Conservation (phyloP, 2,113 vertebrate genomes). For the Atrichornis clamosus region DNA sequence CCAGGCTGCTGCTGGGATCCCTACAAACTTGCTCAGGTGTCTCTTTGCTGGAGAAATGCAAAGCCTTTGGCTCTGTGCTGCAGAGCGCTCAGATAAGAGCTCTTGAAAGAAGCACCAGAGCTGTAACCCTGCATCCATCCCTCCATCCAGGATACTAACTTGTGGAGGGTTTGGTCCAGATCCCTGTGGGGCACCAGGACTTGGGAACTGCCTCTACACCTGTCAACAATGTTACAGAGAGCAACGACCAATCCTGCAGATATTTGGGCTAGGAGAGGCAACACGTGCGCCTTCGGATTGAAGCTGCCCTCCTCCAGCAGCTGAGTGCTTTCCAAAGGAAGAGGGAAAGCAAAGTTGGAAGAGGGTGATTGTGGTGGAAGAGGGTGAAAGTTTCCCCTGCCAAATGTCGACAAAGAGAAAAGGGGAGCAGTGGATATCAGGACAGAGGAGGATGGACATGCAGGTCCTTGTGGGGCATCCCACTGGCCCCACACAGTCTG, state of each 20-base stretch:
- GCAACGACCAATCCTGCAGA: background rate
- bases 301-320: background rate
- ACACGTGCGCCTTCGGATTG: accelerated
- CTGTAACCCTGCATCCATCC: accelerated
- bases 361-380: no score
- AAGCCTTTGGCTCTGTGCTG: background rate
- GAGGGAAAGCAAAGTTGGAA: background rate
- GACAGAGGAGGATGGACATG: background rate
- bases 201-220: accelerated
- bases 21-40: background rate
- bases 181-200: accelerated
- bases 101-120: background rate
- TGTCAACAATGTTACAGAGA: background rate
- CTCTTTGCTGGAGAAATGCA: background rate
- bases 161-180: background rate
- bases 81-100: background rate
- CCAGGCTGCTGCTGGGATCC: background rate
- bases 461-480: background rate
- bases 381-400: no score
- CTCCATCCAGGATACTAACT: background rate
- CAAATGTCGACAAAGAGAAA: background rate
- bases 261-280: background rate
- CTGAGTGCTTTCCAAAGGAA: background rate
- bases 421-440: background rate
- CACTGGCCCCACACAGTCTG: background rate